Percentiles rank a stretch among this genome's conserved stretches.
phyloP scores from a whole-genome alignment of 1,140 invertebrate species.

The Agrilus planipennis region DNA sequence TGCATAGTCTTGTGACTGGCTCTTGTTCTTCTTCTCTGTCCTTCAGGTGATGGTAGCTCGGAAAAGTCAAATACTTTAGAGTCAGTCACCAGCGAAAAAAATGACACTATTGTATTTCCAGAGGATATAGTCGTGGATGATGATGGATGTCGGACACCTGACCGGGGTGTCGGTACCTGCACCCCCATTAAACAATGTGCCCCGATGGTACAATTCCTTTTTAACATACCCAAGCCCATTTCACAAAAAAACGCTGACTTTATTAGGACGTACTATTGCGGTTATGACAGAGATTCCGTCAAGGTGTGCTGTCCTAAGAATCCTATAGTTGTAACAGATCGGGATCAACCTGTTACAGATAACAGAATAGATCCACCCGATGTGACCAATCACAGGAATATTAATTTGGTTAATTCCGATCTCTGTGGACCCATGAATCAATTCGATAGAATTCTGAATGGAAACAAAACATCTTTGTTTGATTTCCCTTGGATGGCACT shows the following conservation, averaged over 20 bases:
- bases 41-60: too few relatives aligned
- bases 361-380: conserved; percentile 29
- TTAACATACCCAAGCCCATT: conserved; percentile 15
- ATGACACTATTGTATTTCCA: too few relatives aligned
- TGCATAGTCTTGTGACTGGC: too few relatives aligned
- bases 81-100: too few relatives aligned
- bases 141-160: conserved; percentile 30
- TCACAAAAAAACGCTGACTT: conserved; percentile 10
- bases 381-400: conserved; percentile 41
- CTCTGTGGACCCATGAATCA: conserved; percentile 35
- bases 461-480: conserved; percentile 41
- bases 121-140: conserved; percentile 25
- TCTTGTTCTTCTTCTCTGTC: too few relatives aligned
- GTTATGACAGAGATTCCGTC: conserved; percentile 31
- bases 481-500: conserved; percentile 59
- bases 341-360: too few relatives aligned
- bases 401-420: conserved; percentile 33
- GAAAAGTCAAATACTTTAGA: too few relatives aligned
- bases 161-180: conserved; percentile 30
- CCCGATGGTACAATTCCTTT: conserved; percentile 26
- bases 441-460: conserved; percentile 40
- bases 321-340: conserved; percentile 13
- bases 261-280: conserved; percentile 37
- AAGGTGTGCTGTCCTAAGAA: conserved; percentile 39
- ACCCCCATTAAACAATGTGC: conserved; percentile 30